A percentile compares a stretch with the other conserved stretches of the same genome.
These are phyloP conservation scores for Sylvia borin DNA, from an alignment of 2,797 vertebrate genomes.

Conservation along the genomic window DNA sequence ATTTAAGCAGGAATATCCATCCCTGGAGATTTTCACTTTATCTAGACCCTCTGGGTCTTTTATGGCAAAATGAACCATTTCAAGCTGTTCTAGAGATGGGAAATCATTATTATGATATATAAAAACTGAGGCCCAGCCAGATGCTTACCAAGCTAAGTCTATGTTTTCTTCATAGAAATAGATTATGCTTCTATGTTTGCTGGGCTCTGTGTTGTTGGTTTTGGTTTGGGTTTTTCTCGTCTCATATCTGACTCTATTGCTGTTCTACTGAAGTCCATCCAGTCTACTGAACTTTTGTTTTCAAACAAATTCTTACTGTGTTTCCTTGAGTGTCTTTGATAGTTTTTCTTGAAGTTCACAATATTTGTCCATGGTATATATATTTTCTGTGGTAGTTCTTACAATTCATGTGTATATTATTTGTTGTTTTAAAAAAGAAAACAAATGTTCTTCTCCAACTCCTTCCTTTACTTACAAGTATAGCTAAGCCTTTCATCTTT, in stretches of 20 bases:
- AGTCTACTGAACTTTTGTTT: neutral
- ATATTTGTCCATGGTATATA: neutral
- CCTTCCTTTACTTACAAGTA: neutral
- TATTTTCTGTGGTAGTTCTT: neutral
- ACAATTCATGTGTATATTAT: neutral
- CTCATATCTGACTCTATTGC: neutral
- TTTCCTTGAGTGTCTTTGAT: neutral
- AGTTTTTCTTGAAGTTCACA: neutral
- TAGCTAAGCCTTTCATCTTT: constrained; percentile 25
- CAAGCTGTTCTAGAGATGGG: neutral
- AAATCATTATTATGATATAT: neutral
- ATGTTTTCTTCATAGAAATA: neutral
- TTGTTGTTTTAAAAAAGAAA: neutral
- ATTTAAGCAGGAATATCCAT: neutral
- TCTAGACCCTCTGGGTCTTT: neutral
- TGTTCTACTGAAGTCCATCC: neutral
- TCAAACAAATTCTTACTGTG: neutral
- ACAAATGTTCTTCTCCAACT: neutral
- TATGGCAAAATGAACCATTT: neutral
- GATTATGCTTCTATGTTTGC: neutral
- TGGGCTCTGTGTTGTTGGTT: neutral
- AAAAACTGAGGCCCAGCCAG: neutral
- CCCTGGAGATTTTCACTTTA: neutral
- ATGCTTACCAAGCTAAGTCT: neutral
- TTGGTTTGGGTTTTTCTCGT: neutral